Evolutionary conservation across 2,113 vertebrate species (phyloP).

Genomic region (Cyprinodon tularosa): DNA sequence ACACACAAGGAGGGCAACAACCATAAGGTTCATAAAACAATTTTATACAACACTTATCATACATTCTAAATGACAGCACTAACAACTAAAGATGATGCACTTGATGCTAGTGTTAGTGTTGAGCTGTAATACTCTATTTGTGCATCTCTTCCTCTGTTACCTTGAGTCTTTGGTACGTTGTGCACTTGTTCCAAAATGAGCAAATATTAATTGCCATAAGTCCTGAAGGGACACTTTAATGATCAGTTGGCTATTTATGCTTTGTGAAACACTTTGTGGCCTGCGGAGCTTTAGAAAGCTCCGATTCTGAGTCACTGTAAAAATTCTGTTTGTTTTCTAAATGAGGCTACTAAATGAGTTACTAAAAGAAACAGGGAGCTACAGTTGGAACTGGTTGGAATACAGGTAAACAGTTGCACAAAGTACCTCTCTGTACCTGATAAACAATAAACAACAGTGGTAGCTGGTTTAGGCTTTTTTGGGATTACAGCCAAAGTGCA

Average conservation of each 20-base stretch:
- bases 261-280: slow-evolving; percentile 34
- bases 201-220: slow-evolving; percentile 38
- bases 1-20: slow-evolving; percentile 69
- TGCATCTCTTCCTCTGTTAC: slow-evolving; percentile 61
- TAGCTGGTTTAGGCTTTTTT: slow-evolving; percentile 34
- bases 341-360: slow-evolving; percentile 49
- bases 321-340: slow-evolving; percentile 36
- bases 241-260: slow-evolving; percentile 21
- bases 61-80: slow-evolving; percentile 80
- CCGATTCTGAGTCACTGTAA: slow-evolving; percentile 25
- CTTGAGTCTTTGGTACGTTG: slow-evolving; percentile 81
- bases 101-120: slow-evolving; percentile 70
- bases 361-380: slow-evolving; percentile 34
- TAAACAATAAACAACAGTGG: slow-evolving; percentile 44
- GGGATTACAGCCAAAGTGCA: slow-evolving; percentile 50
- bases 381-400: slow-evolving; percentile 31
- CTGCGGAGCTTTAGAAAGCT: slow-evolving; percentile 22
- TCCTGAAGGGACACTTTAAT: slow-evolving; percentile 27
- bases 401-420: slow-evolving; percentile 42
- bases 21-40: slow-evolving; percentile 74
- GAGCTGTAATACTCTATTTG: slow-evolving; percentile 63
- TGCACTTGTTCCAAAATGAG: slow-evolving; percentile 49
- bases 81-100: slow-evolving; percentile 68
- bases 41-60: slow-evolving; percentile 74
- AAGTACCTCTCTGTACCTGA: slow-evolving; percentile 57